phyloP scores from a whole-genome alignment of 2,888 invertebrate species.

The Drosophila imparisetae region DNA sequence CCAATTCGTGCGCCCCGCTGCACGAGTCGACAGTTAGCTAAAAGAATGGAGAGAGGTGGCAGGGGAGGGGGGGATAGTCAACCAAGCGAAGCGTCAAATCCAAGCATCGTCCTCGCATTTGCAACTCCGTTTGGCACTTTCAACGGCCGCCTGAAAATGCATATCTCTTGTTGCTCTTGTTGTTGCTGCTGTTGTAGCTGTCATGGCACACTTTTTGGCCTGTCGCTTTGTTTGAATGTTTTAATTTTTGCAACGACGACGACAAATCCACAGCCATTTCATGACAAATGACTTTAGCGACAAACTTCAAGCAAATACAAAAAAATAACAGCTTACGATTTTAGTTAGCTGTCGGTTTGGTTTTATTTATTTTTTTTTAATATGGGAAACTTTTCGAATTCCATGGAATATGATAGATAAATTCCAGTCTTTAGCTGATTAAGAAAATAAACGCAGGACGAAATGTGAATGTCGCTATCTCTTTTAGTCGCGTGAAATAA shows the following conservation, averaged over 20 bases:
- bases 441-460: not conserved
- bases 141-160: conserved; percentile 24
- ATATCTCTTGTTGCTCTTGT: not conserved
- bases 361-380: not conserved
- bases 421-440: not conserved
- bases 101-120: conserved; percentile 62
- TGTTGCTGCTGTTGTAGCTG: conserved; percentile 21
- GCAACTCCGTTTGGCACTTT: conserved; percentile 64
- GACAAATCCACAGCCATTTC: conserved; percentile 10
- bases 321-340: not conserved
- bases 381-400: not conserved
- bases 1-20: conserved; percentile 52
- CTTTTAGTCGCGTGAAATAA: not conserved
- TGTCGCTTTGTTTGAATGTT: conserved; percentile 55
- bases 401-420: not conserved
- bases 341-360: not conserved
- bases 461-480: not conserved
- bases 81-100: conserved; percentile 71
- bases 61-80: conserved; percentile 9
- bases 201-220: conserved; percentile 71
- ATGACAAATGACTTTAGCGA: conserved; percentile 76
- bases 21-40: conserved; percentile 60
- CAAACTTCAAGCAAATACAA: conserved; percentile 53
- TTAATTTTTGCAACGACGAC: conserved; percentile 51
- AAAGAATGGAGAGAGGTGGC: conserved; percentile 6